Base-by-base conservation (phyloP, 2,113 vertebrate species). In the Gymnarchus niloticus region DNA sequence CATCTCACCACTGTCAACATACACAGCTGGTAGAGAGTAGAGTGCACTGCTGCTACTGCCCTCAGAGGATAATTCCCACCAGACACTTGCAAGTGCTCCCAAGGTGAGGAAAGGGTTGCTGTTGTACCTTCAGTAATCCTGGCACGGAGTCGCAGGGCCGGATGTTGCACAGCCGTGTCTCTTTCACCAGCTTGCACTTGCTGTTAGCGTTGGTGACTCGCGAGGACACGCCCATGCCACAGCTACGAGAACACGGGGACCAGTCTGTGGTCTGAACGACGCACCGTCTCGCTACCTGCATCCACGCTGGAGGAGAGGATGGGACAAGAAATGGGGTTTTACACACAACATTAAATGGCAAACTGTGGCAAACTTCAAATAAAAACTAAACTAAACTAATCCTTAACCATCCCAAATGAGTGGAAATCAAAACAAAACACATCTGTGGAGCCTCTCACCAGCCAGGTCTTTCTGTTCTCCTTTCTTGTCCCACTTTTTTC, bases 241-340 rank as follows among this genome's bases (percentile, higher is more conserved):
- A 95, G 85, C 88, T 95, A 69, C 92, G 92, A 2, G 94, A 95
- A 89, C 95, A 96, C 6, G 89, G 92, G 19, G 95, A 95, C 94
- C 94, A 96, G 25, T 90, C 89, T 0, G 94, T 95, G 37, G 92
- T 94, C 89, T 94, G 93, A 81, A 92, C 80, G 0, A 86, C 73
- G 86, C 95, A 94, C 81, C 89, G 86, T 81, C 90, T 86, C 83
- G 85, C 87, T 37, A 81, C 52, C 1, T 87, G 80, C 85, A 82
- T 89, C 92, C 91, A 93, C 28, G 52, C 94, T 94, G 89, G 44
- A 23, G 3, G 10, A 77, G n/a, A 51, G 83, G 48, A 83, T 19
- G 56, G 46, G 48, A 23, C 48, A 83, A 10, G 51, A 52, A 17
- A 82, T 49, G 33, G 28, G 76, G 19, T 48, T 78, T 78, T 44